Percentiles rank a stretch among this genome's conserved stretches.
phyloP scores from a whole-genome alignment of 2,113 vertebrate species.

The Bubalus kerabau region DNA sequence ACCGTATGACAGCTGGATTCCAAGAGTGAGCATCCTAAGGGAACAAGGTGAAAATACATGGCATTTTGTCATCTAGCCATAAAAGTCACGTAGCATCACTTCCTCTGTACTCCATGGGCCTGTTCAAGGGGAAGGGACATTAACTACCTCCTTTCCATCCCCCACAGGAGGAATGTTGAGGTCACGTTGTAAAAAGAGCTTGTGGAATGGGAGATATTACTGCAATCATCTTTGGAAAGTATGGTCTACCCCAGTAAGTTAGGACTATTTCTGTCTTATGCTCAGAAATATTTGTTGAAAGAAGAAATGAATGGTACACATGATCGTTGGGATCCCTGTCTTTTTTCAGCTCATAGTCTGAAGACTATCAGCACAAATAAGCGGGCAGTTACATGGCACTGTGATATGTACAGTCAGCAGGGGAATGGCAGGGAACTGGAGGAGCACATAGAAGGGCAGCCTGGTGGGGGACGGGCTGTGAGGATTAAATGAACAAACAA shows the following conservation, averaged over 20 bases:
- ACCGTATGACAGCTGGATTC: neutral
- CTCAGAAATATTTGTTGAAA: constrained; percentile 12
- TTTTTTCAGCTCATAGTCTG: neutral
- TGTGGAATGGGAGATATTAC: neutral
- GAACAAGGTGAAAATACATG: neutral
- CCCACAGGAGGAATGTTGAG: neutral
- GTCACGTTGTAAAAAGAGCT: neutral
- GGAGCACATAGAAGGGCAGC: neutral
- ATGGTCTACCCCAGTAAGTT: neutral
- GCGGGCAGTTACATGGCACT: neutral
- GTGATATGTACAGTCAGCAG: neutral
- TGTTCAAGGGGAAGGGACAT: neutral
- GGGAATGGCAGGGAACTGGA: neutral
- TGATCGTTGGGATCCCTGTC: neutral
- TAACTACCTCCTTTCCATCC: neutral
- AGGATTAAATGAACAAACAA: neutral
- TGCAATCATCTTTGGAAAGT: neutral
- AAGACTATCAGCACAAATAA: constrained; percentile 23
- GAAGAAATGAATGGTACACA: neutral
- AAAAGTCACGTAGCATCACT: neutral
- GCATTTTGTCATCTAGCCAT: neutral
- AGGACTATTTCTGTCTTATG: constrained; percentile 4
- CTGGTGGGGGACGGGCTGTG: neutral
- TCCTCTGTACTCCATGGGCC: neutral
- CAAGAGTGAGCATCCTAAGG: neutral